Evolutionary conservation across 2,888 invertebrate species (phyloP).

Genomic region (Pediacus dermestoides): DNA sequence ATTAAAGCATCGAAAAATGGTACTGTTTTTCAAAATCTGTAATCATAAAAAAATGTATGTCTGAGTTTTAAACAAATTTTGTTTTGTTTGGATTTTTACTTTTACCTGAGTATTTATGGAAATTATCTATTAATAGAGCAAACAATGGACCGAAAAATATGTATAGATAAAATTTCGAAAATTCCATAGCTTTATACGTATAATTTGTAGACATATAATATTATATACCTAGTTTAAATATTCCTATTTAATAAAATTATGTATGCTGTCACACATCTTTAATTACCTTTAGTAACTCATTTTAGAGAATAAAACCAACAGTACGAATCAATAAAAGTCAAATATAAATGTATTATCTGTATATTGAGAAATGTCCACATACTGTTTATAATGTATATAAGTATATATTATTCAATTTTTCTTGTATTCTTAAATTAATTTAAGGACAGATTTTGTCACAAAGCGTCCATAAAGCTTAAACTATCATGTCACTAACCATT

Average conservation of each 20-base stretch:
- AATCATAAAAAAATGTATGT: conserved; percentile 6
- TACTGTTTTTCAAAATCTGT: conserved; percentile 9
- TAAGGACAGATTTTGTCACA: conserved; percentile 32
- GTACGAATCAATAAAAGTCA: no score
- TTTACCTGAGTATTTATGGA: conserved; percentile 2
- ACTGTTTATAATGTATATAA: conserved; percentile 30
- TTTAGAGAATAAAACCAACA: no score
- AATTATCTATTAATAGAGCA: background rate
- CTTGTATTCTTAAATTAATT: no score
- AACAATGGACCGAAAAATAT: conserved; percentile 4
- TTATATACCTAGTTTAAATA: no score
- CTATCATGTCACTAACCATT: conserved; percentile 28
- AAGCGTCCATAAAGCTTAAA: conserved; percentile 33
- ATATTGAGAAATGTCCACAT: conserved; percentile 37
- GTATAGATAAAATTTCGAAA: no score
- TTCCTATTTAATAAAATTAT: no score
- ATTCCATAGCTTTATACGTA: conserved; percentile 14
- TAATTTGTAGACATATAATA: no score
- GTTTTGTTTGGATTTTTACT: background rate
- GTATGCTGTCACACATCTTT: no score
- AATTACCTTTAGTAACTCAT: no score
- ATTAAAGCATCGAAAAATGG: conserved; percentile 13
- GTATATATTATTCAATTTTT: conserved; percentile 31
- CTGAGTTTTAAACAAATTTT: background rate
- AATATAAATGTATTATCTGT: conserved; percentile 22